Evolutionary conservation across 2,888 invertebrate genomes (phyloP).

Genomic region (Harpalus rufipes): DNA sequence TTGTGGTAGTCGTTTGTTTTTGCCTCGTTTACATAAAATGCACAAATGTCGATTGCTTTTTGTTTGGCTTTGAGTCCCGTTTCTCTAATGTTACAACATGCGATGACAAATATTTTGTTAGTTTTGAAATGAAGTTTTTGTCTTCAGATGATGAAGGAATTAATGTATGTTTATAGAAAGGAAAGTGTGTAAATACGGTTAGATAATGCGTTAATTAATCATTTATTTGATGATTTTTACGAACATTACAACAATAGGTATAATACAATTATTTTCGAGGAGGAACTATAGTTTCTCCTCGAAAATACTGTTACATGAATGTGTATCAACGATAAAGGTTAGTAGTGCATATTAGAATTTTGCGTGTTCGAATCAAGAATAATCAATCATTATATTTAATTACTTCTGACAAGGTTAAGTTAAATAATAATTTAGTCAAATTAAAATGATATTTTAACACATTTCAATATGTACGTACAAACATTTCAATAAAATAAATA

Average conservation of each 20-base stretch:
- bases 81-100: constrained; percentile 31
- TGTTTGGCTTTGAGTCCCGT: constrained; percentile 25
- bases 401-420: too few species aligned
- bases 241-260: not conserved
- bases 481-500: too few species aligned
- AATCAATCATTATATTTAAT: too few species aligned
- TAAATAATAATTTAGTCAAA: too few species aligned
- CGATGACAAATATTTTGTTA: constrained; percentile 19
- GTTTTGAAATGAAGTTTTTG: constrained; percentile 36
- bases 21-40: constrained; percentile 47
- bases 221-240: constrained; percentile 1
- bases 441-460: too few species aligned
- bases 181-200: constrained; percentile 19
- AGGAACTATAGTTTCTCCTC: too few species aligned
- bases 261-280: not conserved
- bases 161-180: constrained; percentile 29
- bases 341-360: too few species aligned
- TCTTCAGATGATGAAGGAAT: constrained; percentile 6
- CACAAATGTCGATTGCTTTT: constrained; percentile 51
- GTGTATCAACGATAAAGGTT: too few species aligned
- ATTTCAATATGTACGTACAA: too few species aligned
- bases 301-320: too few species aligned
- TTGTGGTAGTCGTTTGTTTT: constrained; percentile 24
- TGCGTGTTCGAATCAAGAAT: too few species aligned
- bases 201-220: constrained; percentile 25